Evolutionary conservation across 53 echinoderm and acorn worm genomes (phyloP).

Genomic region (Apostichopus leukothele): DNA sequence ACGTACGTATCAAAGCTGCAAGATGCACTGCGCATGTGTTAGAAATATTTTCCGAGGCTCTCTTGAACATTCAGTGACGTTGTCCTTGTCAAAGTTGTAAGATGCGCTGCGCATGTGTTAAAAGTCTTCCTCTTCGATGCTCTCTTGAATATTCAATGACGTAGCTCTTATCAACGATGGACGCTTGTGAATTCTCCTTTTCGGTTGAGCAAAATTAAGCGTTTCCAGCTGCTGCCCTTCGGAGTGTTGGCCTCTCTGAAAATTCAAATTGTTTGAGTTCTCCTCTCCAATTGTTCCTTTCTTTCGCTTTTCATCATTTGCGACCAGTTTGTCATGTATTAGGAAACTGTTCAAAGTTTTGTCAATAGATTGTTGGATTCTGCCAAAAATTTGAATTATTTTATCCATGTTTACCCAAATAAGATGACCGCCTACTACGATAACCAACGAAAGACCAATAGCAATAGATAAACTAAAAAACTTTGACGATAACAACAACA

Average conservation of each 20-base stretch:
- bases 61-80: no score
- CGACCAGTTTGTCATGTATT: no score
- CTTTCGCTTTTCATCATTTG: no score
- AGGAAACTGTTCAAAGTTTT: not conserved
- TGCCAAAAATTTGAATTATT: not conserved
- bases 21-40: not conserved
- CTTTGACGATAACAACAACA: not conserved
- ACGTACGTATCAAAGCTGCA: no score
- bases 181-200: not conserved
- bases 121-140: conserved; percentile 31
- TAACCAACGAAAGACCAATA: not conserved
- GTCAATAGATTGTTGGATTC: not conserved
- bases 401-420: not conserved
- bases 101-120: not conserved
- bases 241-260: not conserved
- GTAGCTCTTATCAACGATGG: conserved; percentile 4
- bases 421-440: not conserved
- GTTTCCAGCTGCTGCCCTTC: not conserved
- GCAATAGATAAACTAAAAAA: not conserved
- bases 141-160: conserved; percentile 23
- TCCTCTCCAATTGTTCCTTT: not conserved
- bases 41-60: no score
- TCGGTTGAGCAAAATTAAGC: not conserved
- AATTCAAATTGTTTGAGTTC: not conserved
- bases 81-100: no score